phyloP scores from a whole-genome alignment of 1,140 invertebrate species.

The Trichonephila clavata region DNA sequence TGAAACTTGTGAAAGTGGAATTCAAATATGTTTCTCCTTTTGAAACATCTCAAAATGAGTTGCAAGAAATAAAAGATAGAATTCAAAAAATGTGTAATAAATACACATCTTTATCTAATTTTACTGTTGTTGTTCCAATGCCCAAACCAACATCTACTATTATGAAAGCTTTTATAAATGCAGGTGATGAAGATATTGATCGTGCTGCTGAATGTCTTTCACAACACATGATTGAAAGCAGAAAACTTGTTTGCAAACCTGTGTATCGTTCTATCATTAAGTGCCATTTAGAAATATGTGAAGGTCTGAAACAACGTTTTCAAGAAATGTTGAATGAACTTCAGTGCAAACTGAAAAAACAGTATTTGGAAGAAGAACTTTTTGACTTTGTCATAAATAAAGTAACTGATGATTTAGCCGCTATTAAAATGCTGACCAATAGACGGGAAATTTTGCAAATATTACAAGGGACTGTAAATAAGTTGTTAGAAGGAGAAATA shows the following conservation, averaged over 20 bases:
- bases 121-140: constrained; percentile 50
- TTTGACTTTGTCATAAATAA: constrained; percentile 50
- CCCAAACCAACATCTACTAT: constrained; percentile 52
- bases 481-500: constrained; percentile 65
- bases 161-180: constrained; percentile 69
- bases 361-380: not conserved
- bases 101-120: not conserved
- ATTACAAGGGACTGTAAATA: constrained; percentile 47
- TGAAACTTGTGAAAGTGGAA: not conserved
- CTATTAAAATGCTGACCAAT: constrained; percentile 58
- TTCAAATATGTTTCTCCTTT: constrained; percentile 47
- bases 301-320: constrained; percentile 38
- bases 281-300: constrained; percentile 36
- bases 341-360: not conserved
- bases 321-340: not conserved
- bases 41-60: constrained; percentile 50
- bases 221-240: not conserved
- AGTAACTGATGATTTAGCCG: constrained; percentile 12
- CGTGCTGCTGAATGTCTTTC: not conserved
- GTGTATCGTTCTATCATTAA: constrained; percentile 62
- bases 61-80: constrained; percentile 21
- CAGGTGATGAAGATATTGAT: constrained; percentile 16
- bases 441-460: constrained; percentile 38
- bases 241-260: not conserved
- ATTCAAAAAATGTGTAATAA: constrained; percentile 29